Evolutionary conservation across 2,888 invertebrate genomes (phyloP).

Genomic region (Lagria hirta): DNA sequence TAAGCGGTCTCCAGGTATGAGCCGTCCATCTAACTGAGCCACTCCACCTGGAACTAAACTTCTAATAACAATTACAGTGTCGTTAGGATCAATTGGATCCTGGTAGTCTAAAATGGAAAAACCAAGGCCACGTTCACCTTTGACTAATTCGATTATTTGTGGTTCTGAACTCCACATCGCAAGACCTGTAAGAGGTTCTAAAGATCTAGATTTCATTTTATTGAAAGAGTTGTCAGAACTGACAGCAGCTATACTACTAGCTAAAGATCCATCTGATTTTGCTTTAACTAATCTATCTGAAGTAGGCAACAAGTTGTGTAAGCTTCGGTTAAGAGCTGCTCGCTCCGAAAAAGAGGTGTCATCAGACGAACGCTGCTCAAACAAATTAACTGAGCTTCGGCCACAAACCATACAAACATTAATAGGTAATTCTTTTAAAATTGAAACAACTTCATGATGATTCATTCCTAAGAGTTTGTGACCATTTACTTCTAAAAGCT

Average conservation of each 20-base stretch:
- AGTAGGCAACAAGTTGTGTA: constrained; percentile 66
- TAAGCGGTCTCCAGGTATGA: constrained; percentile 95
- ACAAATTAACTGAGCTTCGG: constrained; percentile 55
- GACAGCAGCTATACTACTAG: constrained; percentile 63
- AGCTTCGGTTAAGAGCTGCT: constrained; percentile 56
- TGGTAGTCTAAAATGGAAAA: constrained; percentile 96
- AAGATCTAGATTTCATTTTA: constrained; percentile 80
- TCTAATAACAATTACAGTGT: constrained; percentile 96
- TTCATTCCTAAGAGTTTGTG: constrained; percentile 86
- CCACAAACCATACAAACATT: constrained; percentile 92
- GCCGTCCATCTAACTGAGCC: constrained; percentile 94
- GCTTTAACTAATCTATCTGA: constrained; percentile 80
- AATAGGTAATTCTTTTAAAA: constrained; percentile 86
- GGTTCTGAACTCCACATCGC: constrained; percentile 99
- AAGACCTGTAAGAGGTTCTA: constrained; percentile 96
- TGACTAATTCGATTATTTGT: constrained; percentile 92
- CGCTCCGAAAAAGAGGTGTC: constrained; percentile 48
- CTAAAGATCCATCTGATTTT: constrained; percentile 87
- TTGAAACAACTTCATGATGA: constrained; percentile 91
- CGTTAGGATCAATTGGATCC: constrained; percentile 94
- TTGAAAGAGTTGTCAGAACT: constrained; percentile 59
- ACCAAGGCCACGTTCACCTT: constrained; percentile 96
- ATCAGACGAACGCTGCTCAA: constrained; percentile 40
- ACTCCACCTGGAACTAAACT: constrained; percentile 98
- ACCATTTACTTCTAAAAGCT: constrained; percentile 92